phyloP scores from a whole-genome alignment of 2,113 vertebrate species.

The Sula dactylatra region DNA sequence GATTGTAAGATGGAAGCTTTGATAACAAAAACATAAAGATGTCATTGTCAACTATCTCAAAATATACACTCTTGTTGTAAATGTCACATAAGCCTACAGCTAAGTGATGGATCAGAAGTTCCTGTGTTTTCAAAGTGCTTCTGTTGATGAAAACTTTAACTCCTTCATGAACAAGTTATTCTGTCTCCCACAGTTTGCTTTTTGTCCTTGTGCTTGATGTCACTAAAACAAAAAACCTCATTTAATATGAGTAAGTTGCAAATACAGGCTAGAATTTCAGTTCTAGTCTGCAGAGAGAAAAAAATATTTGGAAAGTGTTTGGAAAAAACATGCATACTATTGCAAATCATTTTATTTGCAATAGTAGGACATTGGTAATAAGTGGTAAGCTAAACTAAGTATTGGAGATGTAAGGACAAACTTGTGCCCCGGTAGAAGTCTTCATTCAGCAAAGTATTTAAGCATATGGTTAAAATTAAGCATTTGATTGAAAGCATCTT shows the following conservation, averaged over 20 bases:
- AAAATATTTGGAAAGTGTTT: background rate
- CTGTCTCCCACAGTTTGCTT: background rate
- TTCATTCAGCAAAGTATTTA: background rate
- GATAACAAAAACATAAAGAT: slow-evolving; percentile 66
- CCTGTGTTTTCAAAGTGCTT: background rate
- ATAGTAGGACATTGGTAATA: background rate
- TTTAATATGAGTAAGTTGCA: background rate
- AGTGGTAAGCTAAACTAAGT: background rate
- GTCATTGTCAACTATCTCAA: slow-evolving; percentile 46
- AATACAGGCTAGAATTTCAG: background rate
- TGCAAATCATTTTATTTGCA: background rate
- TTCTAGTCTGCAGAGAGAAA: background rate
- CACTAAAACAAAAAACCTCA: background rate
- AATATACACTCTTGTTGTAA: slow-evolving; percentile 50
- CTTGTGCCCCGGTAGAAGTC: background rate
- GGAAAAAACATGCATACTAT: background rate
- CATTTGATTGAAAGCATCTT: background rate
- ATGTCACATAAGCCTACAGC: slow-evolving; percentile 44
- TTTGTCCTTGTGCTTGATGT: background rate
- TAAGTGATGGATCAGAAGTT: slow-evolving; percentile 43
- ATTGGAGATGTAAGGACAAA: background rate
- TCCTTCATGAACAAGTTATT: background rate
- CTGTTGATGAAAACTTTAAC: slow-evolving; percentile 37
- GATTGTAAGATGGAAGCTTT: slow-evolving; percentile 45
- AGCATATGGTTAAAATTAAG: background rate